Percentiles rank a stretch among this genome's conserved stretches.
phyloP scores from a whole-genome alignment of 2,888 invertebrate species.

The Tenodera sinensis region DNA sequence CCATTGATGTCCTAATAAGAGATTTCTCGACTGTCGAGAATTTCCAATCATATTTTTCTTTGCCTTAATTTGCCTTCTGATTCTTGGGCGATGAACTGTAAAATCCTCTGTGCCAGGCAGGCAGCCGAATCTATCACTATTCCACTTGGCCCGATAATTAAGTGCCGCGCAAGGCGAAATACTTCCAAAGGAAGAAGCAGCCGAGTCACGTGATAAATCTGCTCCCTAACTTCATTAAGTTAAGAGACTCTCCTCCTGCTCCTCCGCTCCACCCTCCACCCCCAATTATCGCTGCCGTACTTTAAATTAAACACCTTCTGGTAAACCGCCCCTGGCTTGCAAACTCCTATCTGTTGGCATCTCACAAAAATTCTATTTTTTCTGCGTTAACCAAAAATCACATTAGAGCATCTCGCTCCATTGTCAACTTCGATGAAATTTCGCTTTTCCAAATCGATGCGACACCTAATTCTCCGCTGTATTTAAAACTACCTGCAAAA shows the following conservation, averaged over 20 bases:
- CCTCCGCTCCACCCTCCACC: background rate
- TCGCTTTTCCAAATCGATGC: background rate
- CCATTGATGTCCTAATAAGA: background rate
- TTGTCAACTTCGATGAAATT: background rate
- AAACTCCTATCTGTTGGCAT: background rate
- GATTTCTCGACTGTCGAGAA: background rate
- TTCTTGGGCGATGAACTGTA: background rate
- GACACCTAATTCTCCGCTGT: too few species aligned
- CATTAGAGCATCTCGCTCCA: background rate
- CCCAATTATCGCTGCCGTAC: conserved; percentile 16
- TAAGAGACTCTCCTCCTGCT: conserved; percentile 14
- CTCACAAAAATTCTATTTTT: conserved; percentile 15
- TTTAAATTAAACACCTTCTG: conserved; percentile 18
- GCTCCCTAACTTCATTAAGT: conserved; percentile 23
- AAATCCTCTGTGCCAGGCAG: background rate
- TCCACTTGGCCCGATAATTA: conserved; percentile 6
- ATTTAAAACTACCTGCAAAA: too few species aligned
- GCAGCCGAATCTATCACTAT: background rate
- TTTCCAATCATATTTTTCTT: background rate
- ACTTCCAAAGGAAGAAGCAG: background rate
- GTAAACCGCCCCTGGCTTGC: background rate
- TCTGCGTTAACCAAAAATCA: conserved; percentile 6
- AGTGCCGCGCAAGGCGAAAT: background rate
- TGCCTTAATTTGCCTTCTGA: background rate
- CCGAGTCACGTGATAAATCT: conserved; percentile 18